These are phyloP conservation scores for Mellivora capensis DNA, from an alignment of 2,113 vertebrate species.

Conservation along the genomic window DNA sequence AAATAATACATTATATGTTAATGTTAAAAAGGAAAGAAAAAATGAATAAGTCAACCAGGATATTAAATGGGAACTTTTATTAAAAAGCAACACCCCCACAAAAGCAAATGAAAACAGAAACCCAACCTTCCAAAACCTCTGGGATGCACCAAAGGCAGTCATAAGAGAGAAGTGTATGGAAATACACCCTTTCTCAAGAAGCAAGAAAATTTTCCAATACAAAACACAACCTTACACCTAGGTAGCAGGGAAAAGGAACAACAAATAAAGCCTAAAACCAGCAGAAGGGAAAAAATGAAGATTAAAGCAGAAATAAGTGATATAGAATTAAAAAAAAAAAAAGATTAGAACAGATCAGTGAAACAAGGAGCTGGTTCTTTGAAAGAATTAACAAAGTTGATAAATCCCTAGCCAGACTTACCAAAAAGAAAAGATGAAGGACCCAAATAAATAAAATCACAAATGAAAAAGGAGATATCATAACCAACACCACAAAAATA, in stretches of 20 bases:
- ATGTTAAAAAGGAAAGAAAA: too few relatives aligned
- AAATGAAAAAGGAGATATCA: background rate
- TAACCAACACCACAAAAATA: background rate
- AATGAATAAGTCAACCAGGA: too few relatives aligned
- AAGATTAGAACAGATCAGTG: background rate
- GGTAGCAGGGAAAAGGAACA: background rate
- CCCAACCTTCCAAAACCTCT: too few relatives aligned
- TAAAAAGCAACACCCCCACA: too few relatives aligned
- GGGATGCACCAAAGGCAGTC: background rate
- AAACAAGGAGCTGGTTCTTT: background rate
- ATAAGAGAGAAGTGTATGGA: background rate
- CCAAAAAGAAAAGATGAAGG: background rate
- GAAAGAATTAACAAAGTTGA: background rate
- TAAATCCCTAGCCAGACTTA: background rate
- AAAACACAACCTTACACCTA: background rate
- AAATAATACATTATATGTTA: too few relatives aligned
- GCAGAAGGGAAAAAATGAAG: background rate
- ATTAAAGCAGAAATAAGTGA: background rate
- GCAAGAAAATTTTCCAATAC: background rate
- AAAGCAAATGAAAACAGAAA: too few relatives aligned
- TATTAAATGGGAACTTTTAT: too few relatives aligned
- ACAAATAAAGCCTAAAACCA: background rate
- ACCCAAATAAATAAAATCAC: background rate
- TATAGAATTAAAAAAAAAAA: background rate
- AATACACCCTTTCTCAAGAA: background rate